Base-by-base conservation (phyloP, 2,888 invertebrate genomes). In the Lamproptera curius region DNA sequence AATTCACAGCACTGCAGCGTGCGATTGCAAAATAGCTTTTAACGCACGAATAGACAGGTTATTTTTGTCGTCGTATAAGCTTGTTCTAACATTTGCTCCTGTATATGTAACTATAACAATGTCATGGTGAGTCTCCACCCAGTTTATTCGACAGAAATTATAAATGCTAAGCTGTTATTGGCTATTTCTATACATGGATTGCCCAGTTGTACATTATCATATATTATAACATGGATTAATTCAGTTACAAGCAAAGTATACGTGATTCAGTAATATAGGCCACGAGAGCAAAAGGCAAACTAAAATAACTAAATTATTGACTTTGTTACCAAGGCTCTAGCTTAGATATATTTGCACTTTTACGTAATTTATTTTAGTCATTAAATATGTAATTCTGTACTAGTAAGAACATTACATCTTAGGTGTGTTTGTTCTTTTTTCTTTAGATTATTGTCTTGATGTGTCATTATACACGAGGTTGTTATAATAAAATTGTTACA, bases 71-170 rank as follows among this genome's bases (percentile, higher is more conserved):
- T 44, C n/a, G 34, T 9, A 31, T 31, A 11, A 4, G 11, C 31
- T 31, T 17, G 5, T 44, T 16, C 28, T 34, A 23, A 28, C 5
- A 23, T 15, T 35, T 23, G 16, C 40, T 49, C 55, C 55, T 41
- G 46, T 55, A 56, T 55, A 43, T 53, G 42, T 43, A 60, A 59
- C 50, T 63, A 57, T 61, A 70, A 70, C 67, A 70, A 70, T 70
- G 68, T 70, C 69, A 70, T 59, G 68, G 69, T 55, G 49, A 63
- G 45, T 49, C 51, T 58, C 51, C 57, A 60, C 58, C 61, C 56
- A 58, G 52, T 42, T 46, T 54, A 51, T 53, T 51, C 50, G 56
- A 26, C 42, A 16, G 15, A 39, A 47, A 47, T 49, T 45, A 46
- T 46, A 46, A 49, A 44, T 44, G 43, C 36, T 40, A 44, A 28